A percentile compares a stretch with the other conserved stretches of the same genome.
Evolutionary conservation across 2,797 vertebrate genomes (phyloP).

Genomic region (Vultur gryphus): DNA sequence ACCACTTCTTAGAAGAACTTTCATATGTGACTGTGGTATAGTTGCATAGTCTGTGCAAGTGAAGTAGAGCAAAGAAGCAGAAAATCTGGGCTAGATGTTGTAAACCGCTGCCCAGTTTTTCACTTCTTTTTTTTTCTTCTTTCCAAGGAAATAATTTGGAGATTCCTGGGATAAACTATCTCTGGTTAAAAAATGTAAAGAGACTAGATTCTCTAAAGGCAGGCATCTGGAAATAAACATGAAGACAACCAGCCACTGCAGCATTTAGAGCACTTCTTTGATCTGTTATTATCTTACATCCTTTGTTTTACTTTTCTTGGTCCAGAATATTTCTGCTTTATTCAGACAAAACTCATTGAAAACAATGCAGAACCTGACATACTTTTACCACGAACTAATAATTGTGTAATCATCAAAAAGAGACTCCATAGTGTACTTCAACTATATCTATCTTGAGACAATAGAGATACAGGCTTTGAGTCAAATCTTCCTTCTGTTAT

Average conservation of each 20-base stretch:
- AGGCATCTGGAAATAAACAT: background rate
- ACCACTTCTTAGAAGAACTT: slow-evolving; percentile 42
- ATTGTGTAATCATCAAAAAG: background rate
- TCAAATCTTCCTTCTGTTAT: background rate
- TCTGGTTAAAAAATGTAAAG: background rate
- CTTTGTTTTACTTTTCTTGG: background rate
- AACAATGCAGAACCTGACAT: background rate
- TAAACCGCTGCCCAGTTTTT: background rate
- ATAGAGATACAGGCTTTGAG: background rate
- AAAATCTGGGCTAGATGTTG: slow-evolving; percentile 9
- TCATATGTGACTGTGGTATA: background rate
- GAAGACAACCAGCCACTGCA: background rate
- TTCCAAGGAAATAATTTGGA: background rate
- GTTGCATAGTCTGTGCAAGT: background rate
- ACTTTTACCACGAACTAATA: background rate
- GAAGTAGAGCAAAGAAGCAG: background rate
- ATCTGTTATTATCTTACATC: background rate
- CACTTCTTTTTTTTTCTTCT: background rate
- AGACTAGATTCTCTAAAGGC: background rate
- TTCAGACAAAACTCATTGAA: background rate
- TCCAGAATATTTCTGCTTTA: background rate
- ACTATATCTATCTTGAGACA: background rate
- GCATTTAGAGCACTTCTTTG: background rate
- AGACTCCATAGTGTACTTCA: background rate
- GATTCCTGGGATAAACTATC: background rate